A percentile compares a stretch with the other conserved stretches of the same genome.
phyloP scores from a whole-genome alignment of 92 coral and sea anemone species.

The Phenganax subtilis region DNA sequence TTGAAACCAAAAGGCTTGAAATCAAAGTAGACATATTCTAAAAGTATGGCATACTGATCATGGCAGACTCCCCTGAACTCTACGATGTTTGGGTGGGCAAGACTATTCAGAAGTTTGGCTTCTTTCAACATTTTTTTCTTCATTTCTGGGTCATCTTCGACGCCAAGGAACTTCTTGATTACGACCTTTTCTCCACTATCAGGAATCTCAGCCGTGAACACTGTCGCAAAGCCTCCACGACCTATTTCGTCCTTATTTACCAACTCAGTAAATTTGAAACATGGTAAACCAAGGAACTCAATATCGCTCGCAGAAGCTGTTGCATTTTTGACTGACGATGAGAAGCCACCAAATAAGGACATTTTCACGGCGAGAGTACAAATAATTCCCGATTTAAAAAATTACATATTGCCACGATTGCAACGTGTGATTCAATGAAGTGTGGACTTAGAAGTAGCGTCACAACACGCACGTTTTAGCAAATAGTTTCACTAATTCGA shows the following conservation, averaged over 20 bases:
- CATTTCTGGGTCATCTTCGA: conserved; percentile 1
- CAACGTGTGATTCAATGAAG: too few relatives aligned
- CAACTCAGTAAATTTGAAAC: not conserved
- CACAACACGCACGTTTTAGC: too few relatives aligned
- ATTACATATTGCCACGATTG: too few relatives aligned
- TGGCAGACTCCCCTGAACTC: conserved; percentile 32
- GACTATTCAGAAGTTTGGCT: conserved; percentile 22
- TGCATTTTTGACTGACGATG: too few relatives aligned
- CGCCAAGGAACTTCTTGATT: conserved; percentile 20
- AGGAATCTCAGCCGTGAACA: conserved; percentile 18
- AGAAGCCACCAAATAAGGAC: too few relatives aligned
- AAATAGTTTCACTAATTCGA: too few relatives aligned
- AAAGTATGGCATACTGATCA: conserved; percentile 28
- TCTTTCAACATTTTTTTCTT: not conserved
- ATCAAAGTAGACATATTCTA: conserved; percentile 47
- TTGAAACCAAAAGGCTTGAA: conserved; percentile 43
- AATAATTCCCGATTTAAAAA: too few relatives aligned
- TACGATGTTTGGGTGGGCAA: conserved; percentile 16
- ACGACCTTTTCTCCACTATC: not conserved
- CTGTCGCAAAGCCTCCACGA: conserved; percentile 23
- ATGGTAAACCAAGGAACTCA: not conserved
- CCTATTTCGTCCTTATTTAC: conserved; percentile 28
- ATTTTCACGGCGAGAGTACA: too few relatives aligned
- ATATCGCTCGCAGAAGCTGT: too few relatives aligned
- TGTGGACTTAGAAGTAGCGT: too few relatives aligned